These are phyloP conservation scores for Falco biarmicus DNA, from an alignment of 2,797 vertebrate species.

Conservation along the genomic window DNA sequence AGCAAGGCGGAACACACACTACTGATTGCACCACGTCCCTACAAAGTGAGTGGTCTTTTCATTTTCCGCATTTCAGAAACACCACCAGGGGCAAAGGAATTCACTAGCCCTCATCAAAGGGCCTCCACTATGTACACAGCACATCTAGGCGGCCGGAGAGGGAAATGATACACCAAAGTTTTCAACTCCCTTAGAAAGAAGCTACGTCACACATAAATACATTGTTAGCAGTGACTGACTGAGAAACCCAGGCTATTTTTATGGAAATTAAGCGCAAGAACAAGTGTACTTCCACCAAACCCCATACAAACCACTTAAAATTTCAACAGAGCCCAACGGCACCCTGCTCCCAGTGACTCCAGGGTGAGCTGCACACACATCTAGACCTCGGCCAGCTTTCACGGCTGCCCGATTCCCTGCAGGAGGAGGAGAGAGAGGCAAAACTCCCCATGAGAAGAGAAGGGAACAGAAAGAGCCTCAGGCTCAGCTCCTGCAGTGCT, in stretches of 20 bases:
- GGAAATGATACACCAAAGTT: not conserved
- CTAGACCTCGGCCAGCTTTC: not conserved
- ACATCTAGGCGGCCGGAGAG: not conserved
- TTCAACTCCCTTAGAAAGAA: not conserved
- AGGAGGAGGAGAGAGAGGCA: not conserved
- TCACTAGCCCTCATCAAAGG: not conserved
- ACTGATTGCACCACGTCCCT: not conserved
- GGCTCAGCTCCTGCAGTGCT: not conserved
- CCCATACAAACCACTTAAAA: not conserved
- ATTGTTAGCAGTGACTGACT: not conserved
- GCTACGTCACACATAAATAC: not conserved
- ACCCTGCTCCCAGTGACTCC: not conserved
- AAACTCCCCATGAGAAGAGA: not conserved
- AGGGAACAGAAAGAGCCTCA: not conserved
- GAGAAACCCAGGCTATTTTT: not conserved
- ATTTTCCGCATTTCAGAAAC: not conserved
- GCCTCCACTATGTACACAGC: rapidly evolving
- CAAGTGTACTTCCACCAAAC: not conserved
- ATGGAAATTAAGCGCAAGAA: not conserved
- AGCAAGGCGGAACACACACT: not conserved
- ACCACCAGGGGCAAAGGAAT: not conserved
- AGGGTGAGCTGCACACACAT: not conserved
- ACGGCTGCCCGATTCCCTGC: not conserved
- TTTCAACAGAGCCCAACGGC: not conserved
- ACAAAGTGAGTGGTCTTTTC: not conserved